Conservation (phyloP, 2,888 invertebrate genomes). For the Euclidia mi region DNA sequence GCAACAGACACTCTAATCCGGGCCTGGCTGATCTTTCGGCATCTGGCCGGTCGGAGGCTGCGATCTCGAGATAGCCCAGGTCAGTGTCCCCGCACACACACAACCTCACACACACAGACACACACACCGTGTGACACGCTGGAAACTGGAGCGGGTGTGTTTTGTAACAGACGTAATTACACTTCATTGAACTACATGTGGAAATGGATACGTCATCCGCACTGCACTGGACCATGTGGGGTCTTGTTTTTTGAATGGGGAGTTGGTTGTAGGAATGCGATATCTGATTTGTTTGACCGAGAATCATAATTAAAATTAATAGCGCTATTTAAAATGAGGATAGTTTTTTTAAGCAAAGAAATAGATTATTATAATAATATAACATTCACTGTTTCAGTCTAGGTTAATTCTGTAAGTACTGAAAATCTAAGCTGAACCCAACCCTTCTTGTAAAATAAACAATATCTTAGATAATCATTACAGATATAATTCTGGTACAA, state of each 20-base stretch:
- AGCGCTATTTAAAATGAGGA: no score
- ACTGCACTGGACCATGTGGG: constrained; percentile 39
- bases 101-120: constrained; percentile 47
- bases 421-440: no score
- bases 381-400: no score
- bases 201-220: constrained; percentile 60
- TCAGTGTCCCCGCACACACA: constrained; percentile 84
- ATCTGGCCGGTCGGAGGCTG: constrained; percentile 89
- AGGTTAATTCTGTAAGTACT: no score
- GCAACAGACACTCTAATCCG: constrained; percentile 57
- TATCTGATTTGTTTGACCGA: constrained; percentile 9
- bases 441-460: no score
- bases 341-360: no score
- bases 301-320: no score
- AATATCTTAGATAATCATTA: no score
- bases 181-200: constrained; percentile 64
- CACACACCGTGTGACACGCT: constrained; percentile 48
- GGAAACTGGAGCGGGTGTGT: constrained; percentile 68
- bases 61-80: constrained; percentile 86
- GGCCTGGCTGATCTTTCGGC: constrained; percentile 86
- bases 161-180: constrained; percentile 76
- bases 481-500: no score
- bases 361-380: no score
- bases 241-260: constrained; percentile 23
- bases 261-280: constrained; percentile 1